Evolutionary conservation across 2,113 vertebrate species (phyloP).

Genomic region (Smithornis capensis): DNA sequence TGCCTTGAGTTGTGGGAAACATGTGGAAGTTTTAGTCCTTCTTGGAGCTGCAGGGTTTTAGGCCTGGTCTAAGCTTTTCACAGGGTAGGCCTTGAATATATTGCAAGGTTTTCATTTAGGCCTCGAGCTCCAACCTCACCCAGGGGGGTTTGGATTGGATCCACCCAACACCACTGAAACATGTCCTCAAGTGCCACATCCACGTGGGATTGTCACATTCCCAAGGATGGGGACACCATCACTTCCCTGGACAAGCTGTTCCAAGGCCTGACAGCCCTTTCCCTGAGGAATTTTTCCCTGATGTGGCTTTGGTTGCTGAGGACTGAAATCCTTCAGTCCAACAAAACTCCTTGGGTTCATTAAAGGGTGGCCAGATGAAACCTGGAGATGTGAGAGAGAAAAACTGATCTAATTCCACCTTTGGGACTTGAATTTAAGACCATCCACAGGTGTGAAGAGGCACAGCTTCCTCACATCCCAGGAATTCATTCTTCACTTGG

Average conservation of each 20-base stretch:
- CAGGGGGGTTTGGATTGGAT: neutral
- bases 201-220: neutral
- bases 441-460: neutral
- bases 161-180: too few species aligned
- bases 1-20: neutral
- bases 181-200: neutral
- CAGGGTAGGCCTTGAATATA: fast-evolving
- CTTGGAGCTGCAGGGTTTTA: neutral
- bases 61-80: neutral
- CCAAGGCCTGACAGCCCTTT: neutral
- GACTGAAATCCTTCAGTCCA: neutral
- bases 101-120: fast-evolving
- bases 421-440: neutral
- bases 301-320: neutral
- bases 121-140: neutral
- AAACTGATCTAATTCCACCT: neutral
- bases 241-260: neutral
- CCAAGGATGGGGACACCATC: too few species aligned
- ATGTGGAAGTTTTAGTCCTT: neutral
- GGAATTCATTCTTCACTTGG: neutral
- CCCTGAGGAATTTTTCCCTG: neutral
- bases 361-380: neutral
- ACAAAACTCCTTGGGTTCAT: neutral
- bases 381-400: neutral
- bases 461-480: neutral